A percentile compares a stretch with the other conserved stretches of the same genome.
phyloP scores from a whole-genome alignment of 2,888 invertebrate species.

The Napeogenes inachia region DNA sequence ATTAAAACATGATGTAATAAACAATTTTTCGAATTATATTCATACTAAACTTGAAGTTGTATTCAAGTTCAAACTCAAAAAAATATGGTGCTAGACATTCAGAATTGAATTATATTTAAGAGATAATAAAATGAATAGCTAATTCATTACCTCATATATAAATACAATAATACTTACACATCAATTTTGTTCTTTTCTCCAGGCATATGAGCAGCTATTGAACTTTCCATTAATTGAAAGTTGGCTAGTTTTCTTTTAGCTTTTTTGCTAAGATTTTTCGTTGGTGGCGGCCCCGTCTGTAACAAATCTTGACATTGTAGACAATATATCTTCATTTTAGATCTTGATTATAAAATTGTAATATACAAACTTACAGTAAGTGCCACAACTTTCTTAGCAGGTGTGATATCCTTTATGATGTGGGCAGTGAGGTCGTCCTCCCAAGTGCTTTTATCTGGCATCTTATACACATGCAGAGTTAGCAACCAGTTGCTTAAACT shows the following conservation, averaged over 20 bases:
- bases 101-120: neutral
- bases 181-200: constrained; percentile 52
- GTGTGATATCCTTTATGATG: constrained; percentile 50
- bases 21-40: no score
- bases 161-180: constrained; percentile 41
- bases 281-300: constrained; percentile 55
- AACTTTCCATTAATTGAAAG: constrained; percentile 54
- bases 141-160: no score
- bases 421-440: constrained; percentile 51
- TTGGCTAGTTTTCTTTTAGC: constrained; percentile 59
- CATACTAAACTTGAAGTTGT: neutral
- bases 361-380: constrained; percentile 49
- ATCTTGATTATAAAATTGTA: neutral
- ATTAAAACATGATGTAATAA: no score
- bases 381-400: constrained; percentile 45
- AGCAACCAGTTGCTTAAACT: constrained; percentile 50
- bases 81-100: neutral
- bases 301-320: constrained; percentile 18
- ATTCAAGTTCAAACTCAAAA: neutral
- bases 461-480: constrained; percentile 40
- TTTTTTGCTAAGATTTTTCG: constrained; percentile 65
- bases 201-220: constrained; percentile 52
- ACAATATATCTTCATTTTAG: neutral
- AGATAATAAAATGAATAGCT: no score
- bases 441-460: constrained; percentile 39